Conservation (phyloP, 2,113 vertebrate species). For the Calonectris borealis region DNA sequence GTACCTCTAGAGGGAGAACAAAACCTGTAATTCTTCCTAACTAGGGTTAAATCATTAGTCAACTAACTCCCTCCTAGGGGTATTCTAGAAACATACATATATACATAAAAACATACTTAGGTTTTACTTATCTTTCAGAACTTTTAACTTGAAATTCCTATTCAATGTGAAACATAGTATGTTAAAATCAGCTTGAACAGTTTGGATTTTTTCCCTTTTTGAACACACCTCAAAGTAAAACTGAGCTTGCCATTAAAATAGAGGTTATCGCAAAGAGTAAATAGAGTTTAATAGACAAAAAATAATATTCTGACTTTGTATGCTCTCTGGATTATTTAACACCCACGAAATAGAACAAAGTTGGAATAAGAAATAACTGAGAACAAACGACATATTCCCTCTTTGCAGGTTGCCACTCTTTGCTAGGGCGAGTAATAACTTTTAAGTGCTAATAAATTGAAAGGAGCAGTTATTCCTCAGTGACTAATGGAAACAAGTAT, state of each 20-base stretch:
- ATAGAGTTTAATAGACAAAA: neutral
- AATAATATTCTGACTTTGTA: neutral
- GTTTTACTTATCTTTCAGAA: neutral
- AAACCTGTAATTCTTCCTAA: neutral
- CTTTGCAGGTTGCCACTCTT: neutral
- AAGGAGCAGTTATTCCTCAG: neutral
- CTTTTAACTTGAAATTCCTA: neutral
- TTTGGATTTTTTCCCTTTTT: neutral
- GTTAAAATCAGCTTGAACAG: neutral
- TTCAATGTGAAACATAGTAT: neutral
- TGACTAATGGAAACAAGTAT: conserved; percentile 23
- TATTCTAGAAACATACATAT: neutral
- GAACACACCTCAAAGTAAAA: neutral
- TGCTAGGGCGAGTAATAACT: neutral
- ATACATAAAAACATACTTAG: neutral
- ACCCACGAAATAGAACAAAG: neutral
- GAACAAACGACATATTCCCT: neutral
- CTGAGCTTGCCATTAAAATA: neutral
- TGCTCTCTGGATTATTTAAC: neutral
- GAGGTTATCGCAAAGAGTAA: neutral
- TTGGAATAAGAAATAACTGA: neutral
- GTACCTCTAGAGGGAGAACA: neutral
- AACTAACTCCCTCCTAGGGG: neutral
- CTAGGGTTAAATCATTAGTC: neutral
- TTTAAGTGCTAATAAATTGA: conserved; percentile 8